These are phyloP conservation scores for Leptinotarsa tumamoca DNA, from an alignment of 2,888 invertebrate species.

Conservation along the genomic window DNA sequence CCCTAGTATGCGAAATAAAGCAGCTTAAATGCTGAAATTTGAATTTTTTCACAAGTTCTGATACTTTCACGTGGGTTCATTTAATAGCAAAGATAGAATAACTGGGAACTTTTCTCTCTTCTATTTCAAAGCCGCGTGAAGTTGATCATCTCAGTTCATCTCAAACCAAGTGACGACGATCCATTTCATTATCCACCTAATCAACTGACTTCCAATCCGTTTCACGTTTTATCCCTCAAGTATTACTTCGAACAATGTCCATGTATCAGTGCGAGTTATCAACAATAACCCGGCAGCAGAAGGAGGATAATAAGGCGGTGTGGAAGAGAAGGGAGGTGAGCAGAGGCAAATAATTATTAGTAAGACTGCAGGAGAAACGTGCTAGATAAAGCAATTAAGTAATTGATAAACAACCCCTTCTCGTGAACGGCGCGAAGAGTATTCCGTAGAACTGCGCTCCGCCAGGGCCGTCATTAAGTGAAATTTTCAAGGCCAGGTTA, in stretches of 20 bases:
- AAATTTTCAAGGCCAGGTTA: neutral
- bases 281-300: conserved; percentile 29
- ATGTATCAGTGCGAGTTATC: conserved; percentile 19
- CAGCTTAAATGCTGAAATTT: no score
- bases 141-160: no score
- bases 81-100: no score
- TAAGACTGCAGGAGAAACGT: conserved; percentile 55
- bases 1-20: no score
- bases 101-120: no score
- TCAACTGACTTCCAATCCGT: neutral
- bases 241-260: conserved; percentile 9
- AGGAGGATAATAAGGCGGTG: conserved; percentile 31
- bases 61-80: no score
- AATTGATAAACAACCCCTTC: conserved; percentile 60
- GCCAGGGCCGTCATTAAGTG: neutral
- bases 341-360: conserved; percentile 54
- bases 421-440: conserved; percentile 44
- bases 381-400: conserved; percentile 60
- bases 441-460: conserved; percentile 11
- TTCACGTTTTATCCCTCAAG: neutral
- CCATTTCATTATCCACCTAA: neutral
- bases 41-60: no score
- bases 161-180: neutral
- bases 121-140: no score
- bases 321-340: conserved; percentile 40